These are phyloP conservation scores for Callitettix versicolor DNA, from an alignment of 1,140 invertebrate species.

Conservation along the genomic window DNA sequence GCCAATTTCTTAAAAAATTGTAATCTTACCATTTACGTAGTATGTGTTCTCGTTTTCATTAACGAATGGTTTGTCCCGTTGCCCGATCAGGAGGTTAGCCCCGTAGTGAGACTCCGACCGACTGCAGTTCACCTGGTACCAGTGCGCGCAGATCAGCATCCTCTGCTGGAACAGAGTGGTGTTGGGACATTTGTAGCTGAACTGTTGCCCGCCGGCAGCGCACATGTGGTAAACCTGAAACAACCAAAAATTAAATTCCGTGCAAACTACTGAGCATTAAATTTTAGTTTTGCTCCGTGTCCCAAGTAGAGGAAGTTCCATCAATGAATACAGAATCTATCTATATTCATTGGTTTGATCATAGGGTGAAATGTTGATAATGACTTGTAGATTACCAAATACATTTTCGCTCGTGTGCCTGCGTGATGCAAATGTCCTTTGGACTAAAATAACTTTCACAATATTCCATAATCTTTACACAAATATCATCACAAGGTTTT, in stretches of 20 bases:
- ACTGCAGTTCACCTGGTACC: slow-evolving; percentile 73
- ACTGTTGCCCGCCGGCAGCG: slow-evolving; percentile 56
- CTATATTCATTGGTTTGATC: no score
- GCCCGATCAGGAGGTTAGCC: slow-evolving; percentile 57
- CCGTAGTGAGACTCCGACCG: slow-evolving; percentile 51
- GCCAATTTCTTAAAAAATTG: no score
- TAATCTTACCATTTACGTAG: no score
- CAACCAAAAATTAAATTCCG: slow-evolving; percentile 5
- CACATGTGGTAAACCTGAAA: slow-evolving; percentile 67
- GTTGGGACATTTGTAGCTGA: slow-evolving; percentile 64
- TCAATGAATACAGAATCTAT: no score
- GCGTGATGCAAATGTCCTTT: no score
- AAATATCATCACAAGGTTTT: no score
- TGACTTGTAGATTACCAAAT: no score
- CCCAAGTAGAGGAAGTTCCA: no score
- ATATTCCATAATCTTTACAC: no score
- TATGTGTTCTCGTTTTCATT: slow-evolving; percentile 36
- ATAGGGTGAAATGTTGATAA: no score
- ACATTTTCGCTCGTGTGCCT: no score
- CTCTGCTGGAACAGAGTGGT: slow-evolving; percentile 67
- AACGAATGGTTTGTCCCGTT: slow-evolving; percentile 54
- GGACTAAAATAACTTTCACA: no score
- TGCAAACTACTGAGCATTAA: neutral
- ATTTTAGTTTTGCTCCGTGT: neutral
- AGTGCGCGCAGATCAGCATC: slow-evolving; percentile 68